These are phyloP conservation scores for Metellina segmentata DNA, from an alignment of 2,888 invertebrate genomes.

Conservation along the genomic window DNA sequence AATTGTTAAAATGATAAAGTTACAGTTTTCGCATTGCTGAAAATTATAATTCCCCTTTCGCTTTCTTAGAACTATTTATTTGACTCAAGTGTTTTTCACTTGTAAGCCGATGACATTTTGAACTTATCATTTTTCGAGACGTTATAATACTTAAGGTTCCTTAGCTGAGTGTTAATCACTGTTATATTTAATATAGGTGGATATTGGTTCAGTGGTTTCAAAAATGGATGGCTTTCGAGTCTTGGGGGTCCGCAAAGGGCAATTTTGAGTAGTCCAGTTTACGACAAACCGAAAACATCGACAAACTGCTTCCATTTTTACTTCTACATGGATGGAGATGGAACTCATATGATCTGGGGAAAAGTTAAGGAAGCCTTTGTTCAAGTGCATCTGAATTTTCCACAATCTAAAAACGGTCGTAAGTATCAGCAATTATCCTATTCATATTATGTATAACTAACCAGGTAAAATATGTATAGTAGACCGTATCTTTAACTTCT, in stretches of 20 bases:
- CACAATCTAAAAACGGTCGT: constrained; percentile 24
- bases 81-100: too few species aligned
- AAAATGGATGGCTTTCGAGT: not conserved
- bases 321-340: constrained; percentile 61
- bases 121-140: too few species aligned
- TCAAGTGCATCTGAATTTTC: constrained; percentile 36
- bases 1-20: too few species aligned
- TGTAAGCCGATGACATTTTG: too few species aligned
- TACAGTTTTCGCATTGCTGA: too few species aligned
- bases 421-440: not conserved
- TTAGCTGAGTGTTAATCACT: too few species aligned
- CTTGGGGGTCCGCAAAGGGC: not conserved
- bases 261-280: constrained; percentile 39
- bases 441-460: not conserved
- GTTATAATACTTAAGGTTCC: too few species aligned
- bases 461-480: not conserved
- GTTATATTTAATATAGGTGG: constrained; percentile 31
- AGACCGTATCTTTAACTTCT: not conserved
- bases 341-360: not conserved
- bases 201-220: constrained; percentile 37
- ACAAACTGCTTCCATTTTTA: constrained; percentile 69
- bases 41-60: too few species aligned
- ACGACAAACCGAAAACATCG: constrained; percentile 34
- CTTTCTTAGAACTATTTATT: too few species aligned
- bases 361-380: constrained; percentile 23